Conservation (phyloP, 2,888 invertebrate species). For the Eupelmus urozonus region DNA sequence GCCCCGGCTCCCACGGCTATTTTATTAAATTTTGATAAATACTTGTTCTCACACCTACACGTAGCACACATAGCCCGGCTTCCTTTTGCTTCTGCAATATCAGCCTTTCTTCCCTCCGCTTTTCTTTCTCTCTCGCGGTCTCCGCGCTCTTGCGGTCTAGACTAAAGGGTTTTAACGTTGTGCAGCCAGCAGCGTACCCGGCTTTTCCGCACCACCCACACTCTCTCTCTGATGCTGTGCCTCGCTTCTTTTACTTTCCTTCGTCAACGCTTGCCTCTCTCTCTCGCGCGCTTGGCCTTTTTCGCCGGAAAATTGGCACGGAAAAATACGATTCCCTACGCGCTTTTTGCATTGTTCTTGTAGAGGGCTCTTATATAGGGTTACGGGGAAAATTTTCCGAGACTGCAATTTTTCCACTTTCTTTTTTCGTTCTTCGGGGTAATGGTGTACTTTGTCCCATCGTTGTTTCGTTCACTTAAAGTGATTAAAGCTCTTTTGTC, state of each 20-base stretch:
- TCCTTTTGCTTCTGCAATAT: not conserved
- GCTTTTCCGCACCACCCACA: not conserved
- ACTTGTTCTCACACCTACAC: conserved; percentile 28
- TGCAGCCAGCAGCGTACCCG: not conserved
- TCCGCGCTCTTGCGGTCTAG: conserved; percentile 72
- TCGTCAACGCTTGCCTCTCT: not conserved
- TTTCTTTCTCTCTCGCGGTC: conserved; percentile 5
- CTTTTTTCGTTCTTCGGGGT: too few species aligned
- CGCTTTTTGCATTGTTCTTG: not conserved
- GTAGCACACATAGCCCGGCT: not conserved
- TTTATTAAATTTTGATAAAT: conserved; percentile 57
- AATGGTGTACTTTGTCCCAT: too few species aligned
- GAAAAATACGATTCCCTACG: conserved; percentile 14
- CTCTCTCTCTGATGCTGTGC: not conserved
- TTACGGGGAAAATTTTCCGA: too few species aligned
- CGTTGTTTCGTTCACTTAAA: conserved; percentile 17
- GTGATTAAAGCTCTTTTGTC: conserved; percentile 27
- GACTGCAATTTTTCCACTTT: not conserved
- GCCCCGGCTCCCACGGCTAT: conserved; percentile 26
- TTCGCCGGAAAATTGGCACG: conserved; percentile 13
- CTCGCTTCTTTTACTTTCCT: conserved; percentile 11
- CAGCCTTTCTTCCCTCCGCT: not conserved
- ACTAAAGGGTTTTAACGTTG: conserved; percentile 73
- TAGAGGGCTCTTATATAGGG: too few species aligned
- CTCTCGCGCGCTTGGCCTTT: too few species aligned